Base-by-base conservation (phyloP, 2,888 invertebrate genomes). In the Apamea crenata region DNA sequence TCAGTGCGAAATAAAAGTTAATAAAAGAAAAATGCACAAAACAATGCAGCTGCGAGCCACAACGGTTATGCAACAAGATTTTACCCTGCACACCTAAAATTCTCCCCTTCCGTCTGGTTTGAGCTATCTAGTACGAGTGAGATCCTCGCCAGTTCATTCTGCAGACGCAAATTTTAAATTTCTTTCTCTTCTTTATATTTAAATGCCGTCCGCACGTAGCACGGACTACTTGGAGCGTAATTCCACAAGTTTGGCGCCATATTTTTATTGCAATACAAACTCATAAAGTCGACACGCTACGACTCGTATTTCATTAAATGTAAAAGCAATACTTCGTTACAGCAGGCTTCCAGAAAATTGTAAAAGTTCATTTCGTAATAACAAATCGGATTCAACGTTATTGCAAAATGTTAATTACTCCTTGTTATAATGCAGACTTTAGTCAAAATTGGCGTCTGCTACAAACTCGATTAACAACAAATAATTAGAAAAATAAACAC, bases 101-200 rank as follows among this genome's bases (percentile, higher is more conserved):
- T 70, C 63, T 71, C 25, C 59, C 29, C 53, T 86, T 87, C 83
- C 84, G 81, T 87, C 86, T 86, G 84, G 91, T 89, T 91, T 90
- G 90, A 81, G 74, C 82, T 86, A 91, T 91, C 91, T 90, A 68
- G 78, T 71, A 89, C 83, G 87, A 92, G 87, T 82, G 87, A 89
- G 89, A 93, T 91, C 90, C 91, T 88, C 90, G 88, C 90, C 90
- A 93, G 93, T 94, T 92, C 91, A 93, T 94, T 92, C 91, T 89
- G 85, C 88, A 88, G 86, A 83, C 87, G 91, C 89, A 90, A 92
- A 89, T 93, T 95, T 95, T 95, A 95, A 94, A 95, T 95, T 95
- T 94, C 89, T 93, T 92, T 93, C 89, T 90, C 85, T 88, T 86
- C 91, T 92, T 93, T 50, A 50, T n/a, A 66, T 80, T 82, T 90